Evolutionary conservation across 2,113 vertebrate genomes (phyloP), one percentile per base, ranked within the genome.

Genomic region (Bujurquina vittata): DNA sequence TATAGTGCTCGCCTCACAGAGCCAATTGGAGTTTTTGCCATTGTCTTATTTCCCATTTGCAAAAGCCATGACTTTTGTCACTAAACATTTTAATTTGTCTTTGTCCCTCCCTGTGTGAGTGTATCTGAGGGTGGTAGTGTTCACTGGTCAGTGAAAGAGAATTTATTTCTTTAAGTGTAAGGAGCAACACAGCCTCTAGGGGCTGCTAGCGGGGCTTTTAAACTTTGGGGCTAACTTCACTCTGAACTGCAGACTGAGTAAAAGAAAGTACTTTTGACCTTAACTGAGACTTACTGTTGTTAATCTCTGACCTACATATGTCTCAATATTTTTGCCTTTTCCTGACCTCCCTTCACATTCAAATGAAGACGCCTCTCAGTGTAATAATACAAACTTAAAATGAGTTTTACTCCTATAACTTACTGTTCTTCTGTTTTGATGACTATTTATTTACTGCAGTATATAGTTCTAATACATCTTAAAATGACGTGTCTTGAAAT

Each of bases 141-240:
- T 82, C 59, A 67, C 23, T 75, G 83, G 80, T 79, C 69, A 79
- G 46, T 83, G 8, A 85, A 69, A 84, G 57, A 49, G 57, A 85
- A 73, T 90, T 78, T 86, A 54, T 76, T 87, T 20, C 75, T 81
- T 62, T 60, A 46, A 63, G 23, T 91, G 87, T 67, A 29, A 75
- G 72, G 55, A 77, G 72, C 33, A 73, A 20, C 15, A n/a, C 58
- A 5, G 61, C 92, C 92, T 91, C 81, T 78, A 89, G 91, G 85
- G 91, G 89, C 58, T 84, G 90, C 90, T 90, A 85, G 59, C 9
- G 79, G 60, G 84, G 40, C 82, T 86, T 52, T 55, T 35, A 85
- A 46, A 60, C 73, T 77, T 67, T 29, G 18, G 69, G 56, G 43
- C 22, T 59, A 69, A 86, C 61, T 69, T n/a, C 33, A 59, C 20